A percentile compares a stretch with the other conserved stretches of the same genome.
These are phyloP conservation scores for Tauraco erythrolophus DNA, from an alignment of 2,113 vertebrate species.

Conservation along the genomic window DNA sequence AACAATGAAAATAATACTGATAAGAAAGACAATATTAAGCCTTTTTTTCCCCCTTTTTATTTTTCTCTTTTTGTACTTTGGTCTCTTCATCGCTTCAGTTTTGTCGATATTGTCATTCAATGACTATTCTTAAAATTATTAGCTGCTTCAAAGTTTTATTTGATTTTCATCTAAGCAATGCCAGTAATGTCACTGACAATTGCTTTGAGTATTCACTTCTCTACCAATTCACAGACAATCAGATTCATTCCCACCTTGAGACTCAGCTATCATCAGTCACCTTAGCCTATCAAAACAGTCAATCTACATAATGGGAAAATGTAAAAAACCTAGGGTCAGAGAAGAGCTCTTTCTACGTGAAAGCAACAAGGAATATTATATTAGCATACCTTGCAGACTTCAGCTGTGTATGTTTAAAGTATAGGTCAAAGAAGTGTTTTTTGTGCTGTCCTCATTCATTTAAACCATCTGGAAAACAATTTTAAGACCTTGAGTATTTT, in stretches of 20 bases:
- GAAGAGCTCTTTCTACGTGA: slow-evolving; percentile 30
- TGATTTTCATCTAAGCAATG: slow-evolving; percentile 44
- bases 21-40: not conserved
- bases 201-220: slow-evolving; percentile 66
- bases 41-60: not conserved
- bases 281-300: slow-evolving; percentile 61
- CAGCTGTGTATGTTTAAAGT: not conserved
- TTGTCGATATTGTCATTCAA: slow-evolving; percentile 33
- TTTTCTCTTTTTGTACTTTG: not conserved
- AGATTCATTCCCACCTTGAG: slow-evolving; percentile 53
- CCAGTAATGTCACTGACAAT: slow-evolving; percentile 39
- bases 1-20: not conserved
- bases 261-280: slow-evolving; percentile 58
- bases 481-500: not conserved
- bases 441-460: not conserved
- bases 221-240: slow-evolving; percentile 47
- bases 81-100: slow-evolving; percentile 1
- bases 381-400: not conserved
- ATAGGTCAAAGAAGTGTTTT: slow-evolving; percentile 30
- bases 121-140: slow-evolving; percentile 51
- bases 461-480: not conserved
- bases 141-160: slow-evolving; percentile 44
- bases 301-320: slow-evolving; percentile 68
- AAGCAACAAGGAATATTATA: slow-evolving; percentile 44
- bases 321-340: slow-evolving; percentile 32